Evolutionary conservation across 2,888 invertebrate genomes (phyloP), one percentile per base, ranked within the genome.

Genomic region (Ryuthela nishihirai): DNA sequence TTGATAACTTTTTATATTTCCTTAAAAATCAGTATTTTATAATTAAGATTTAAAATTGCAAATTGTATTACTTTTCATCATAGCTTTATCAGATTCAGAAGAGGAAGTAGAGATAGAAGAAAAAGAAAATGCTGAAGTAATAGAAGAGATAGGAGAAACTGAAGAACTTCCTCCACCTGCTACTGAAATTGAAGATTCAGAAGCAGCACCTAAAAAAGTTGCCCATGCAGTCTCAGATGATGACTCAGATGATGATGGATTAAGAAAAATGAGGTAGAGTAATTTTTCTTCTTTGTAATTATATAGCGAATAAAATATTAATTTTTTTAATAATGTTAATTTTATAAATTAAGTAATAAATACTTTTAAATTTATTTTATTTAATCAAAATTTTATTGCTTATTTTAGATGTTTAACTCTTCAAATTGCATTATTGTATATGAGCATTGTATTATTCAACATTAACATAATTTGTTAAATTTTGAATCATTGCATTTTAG

Each of bases 61-160:
- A 12, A 1, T 41, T 5, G 3, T 21, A 18, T 23, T 41, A 41
- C 9, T 44, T 15, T 45, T 39, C 12, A 56, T 38, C 53, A 32
- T 41, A 39, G 43, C 41, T 45, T 52, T 69, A 45, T 70, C 71
- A 60, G 70, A 71, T 59, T 72, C 72, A 50, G 70, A 71, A 21
- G 69, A 69, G 40, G 58, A 62, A 17, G 47, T 50, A 23, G 62
- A 62, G 39, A 64, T 50, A 43, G 65, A 63, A 17, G 65, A 62
- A 24, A 46, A 48, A 59, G 48, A 60, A 45, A 39, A 53, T 18
- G 62, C 42, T 15, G 49, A 63, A 7, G 53, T 62, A 39, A 38
- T 50, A n/a, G 56, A 54, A 41, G 47, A 48, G 9, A 44, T 54
- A 18, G 59, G 53, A 12, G 23, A 44, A 2, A 52, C 53, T 34